phyloP scores from a whole-genome alignment of 2,113 vertebrate species.

The crab-eating macaque (Macaca fascicularis) region T2T-MFA8v1.1 NC_088393.1:54406501-54407000 shows the following conservation, averaged over 20 bases:
- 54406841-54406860: too few relatives aligned
- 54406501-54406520: slow-evolving; percentile 95
- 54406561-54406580: slow-evolving; percentile 96
- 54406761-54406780: not conserved
- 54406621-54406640: fast-evolving
- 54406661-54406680: fast-evolving
- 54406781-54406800: not conserved
- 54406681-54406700: fast-evolving
- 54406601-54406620: not conserved
- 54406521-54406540: slow-evolving; percentile 94
- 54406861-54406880: not conserved
- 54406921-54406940: not conserved
- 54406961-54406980: not conserved
- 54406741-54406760: not conserved
- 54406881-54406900: not conserved
- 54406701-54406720: not conserved
- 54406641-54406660: fast-evolving
- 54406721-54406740: not conserved
- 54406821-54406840: not conserved
- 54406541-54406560: slow-evolving; percentile 94
- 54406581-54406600: slow-evolving; percentile 83
- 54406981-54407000: not conserved
- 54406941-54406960: not conserved
- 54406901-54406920: not conserved
- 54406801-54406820: not conserved